Conservation (phyloP, 2,797 vertebrate genomes). For the Betta splendens region DNA sequence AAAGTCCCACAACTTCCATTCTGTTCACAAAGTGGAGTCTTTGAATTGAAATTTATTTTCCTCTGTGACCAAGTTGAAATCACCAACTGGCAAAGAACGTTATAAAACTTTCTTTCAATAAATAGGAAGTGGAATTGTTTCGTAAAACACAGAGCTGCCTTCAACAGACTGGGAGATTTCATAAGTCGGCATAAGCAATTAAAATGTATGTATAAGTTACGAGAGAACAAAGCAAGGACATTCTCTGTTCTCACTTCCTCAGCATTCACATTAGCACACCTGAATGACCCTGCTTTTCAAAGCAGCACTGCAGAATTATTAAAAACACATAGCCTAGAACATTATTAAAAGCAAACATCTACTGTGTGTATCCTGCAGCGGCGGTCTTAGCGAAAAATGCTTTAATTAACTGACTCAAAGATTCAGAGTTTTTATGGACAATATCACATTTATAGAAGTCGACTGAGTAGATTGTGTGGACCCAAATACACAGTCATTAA, state of each 20-base stretch:
- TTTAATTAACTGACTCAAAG: too few relatives aligned
- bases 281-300: conserved; percentile 9
- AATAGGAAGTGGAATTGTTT: not conserved
- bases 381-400: too few relatives aligned
- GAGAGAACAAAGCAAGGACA: conserved; percentile 1
- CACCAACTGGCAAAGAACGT: conserved; percentile 9
- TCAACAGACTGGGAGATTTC: conserved; percentile 5
- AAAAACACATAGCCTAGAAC: not conserved
- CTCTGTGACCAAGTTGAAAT: conserved; percentile 25
- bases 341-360: conserved; percentile 6
- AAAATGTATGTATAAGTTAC: not conserved
- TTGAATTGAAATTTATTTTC: not conserved
- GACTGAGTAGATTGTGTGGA: too few relatives aligned
- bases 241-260: not conserved
- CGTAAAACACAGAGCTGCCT: conserved; percentile 7
- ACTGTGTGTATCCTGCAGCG: not conserved
- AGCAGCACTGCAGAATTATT: not conserved
- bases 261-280: conserved; percentile 4
- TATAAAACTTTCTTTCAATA: not conserved
- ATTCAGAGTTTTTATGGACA: too few relatives aligned
- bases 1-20: conserved; percentile 15
- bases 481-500: too few relatives aligned
- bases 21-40: not conserved
- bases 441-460: too few relatives aligned
- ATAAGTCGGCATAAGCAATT: not conserved